Base-by-base conservation (phyloP, 2,888 invertebrate species). In the Hetaerina titia region DNA sequence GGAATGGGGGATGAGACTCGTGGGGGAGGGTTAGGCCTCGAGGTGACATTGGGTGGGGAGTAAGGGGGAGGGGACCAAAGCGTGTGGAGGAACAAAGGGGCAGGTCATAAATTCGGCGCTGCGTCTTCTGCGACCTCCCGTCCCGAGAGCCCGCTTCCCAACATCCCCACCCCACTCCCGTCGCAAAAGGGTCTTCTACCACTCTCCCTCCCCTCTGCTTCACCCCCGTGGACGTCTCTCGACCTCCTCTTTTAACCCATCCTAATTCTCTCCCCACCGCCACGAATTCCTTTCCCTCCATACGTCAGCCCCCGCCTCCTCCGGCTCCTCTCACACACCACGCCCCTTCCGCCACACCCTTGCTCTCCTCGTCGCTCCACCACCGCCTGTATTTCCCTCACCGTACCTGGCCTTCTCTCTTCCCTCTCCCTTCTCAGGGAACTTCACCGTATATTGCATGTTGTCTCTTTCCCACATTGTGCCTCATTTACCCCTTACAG, bases 61-160 rank as follows among this genome's bases (percentile, higher is more conserved):
- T 17, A 56, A 25, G 88, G 17, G 6, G 57, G 7, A 45, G 63
- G 90, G 64, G 25, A 90, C 31, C 31, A 17, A 90, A 31, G 90
- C 9, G 64, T 64, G 56, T n/a, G 88, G 88, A 88, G 90, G 90
- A 64, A 90, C 90, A 90, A 90, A 90, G 90, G 63, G 45, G 63
- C 45, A 57, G 92, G 92, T 69, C 92, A 74, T 92, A 92, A 92
- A 92, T 92, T 92, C 57, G 69, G 69, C 11, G 69, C 22, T 56
- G 64, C 74, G 69, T 92, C 92, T 92, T 92, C 63, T 69, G 56
- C 69, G 56, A 92, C 64, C 45, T 64, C 64, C 92, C 45, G 17
- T 22, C 89, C 89, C 89, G 69, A 69, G 69, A 31, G 81, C 11
- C 31, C 81, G 25, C n/a, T 17, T 69, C 45, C 45, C 45, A 2